A percentile compares a stretch with the other conserved stretches of the same genome.
These are phyloP conservation scores for Ophiothrix spiculata DNA, from an alignment of 35 echinoderm and acorn worm species.

Conservation along the genomic window DNA sequence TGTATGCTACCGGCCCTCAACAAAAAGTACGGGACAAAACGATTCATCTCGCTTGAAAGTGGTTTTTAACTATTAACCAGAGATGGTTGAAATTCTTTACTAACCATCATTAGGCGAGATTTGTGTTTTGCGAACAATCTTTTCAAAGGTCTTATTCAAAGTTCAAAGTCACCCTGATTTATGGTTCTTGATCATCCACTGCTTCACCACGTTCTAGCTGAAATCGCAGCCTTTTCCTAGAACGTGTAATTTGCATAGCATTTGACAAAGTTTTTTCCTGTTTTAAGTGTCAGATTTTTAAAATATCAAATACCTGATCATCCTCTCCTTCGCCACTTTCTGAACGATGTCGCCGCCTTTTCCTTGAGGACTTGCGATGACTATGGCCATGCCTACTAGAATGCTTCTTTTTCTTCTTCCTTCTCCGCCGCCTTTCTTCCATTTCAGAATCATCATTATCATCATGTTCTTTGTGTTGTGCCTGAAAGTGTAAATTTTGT, in stretches of 20 bases:
- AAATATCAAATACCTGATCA: too few relatives aligned
- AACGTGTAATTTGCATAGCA: neutral
- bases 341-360: slow-evolving; percentile 25
- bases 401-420: slow-evolving; percentile 9
- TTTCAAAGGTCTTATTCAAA: too few relatives aligned
- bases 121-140: too few relatives aligned
- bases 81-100: too few relatives aligned
- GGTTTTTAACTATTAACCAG: neutral
- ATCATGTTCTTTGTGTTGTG: slow-evolving; percentile 11
- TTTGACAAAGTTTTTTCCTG: neutral
- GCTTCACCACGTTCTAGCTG: too few relatives aligned
- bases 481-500: too few relatives aligned
- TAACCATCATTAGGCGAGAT: too few relatives aligned
- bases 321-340: slow-evolving; percentile 14
- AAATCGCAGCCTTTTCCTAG: neutral
- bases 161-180: too few relatives aligned
- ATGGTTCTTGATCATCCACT: too few relatives aligned
- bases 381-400: slow-evolving; percentile 33
- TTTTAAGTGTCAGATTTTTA: too few relatives aligned
- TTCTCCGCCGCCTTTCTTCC: slow-evolving; percentile 8
- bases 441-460: slow-evolving; percentile 33
- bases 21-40: neutral
- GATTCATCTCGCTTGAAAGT: neutral
- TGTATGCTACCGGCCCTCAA: neutral
- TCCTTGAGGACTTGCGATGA: slow-evolving; percentile 13